Percentiles rank a stretch among this genome's conserved stretches.
Evolutionary conservation across 1,140 invertebrate species (phyloP).

Genomic region (Orius insidiosus): DNA sequence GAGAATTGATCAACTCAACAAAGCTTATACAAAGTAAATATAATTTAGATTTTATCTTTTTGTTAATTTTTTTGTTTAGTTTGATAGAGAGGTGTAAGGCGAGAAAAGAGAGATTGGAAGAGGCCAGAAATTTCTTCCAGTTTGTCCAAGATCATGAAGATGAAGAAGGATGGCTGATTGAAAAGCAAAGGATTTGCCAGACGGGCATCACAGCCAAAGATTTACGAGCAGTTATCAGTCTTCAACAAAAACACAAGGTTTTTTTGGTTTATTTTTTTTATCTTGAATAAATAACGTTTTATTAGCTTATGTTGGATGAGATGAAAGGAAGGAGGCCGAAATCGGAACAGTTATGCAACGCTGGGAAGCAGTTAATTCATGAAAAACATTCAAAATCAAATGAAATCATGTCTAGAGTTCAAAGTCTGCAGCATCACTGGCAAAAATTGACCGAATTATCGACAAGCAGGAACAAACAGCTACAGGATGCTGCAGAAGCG

Average conservation of each 20-base stretch:
- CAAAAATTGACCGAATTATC: slow-evolving; percentile 67
- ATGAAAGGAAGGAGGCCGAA: slow-evolving; percentile 68
- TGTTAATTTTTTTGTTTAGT: slow-evolving; percentile 23
- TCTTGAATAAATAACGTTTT: neutral
- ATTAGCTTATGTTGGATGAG: slow-evolving; percentile 66
- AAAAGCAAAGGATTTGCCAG: slow-evolving; percentile 80
- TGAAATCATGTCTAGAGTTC: slow-evolving; percentile 63
- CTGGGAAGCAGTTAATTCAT: slow-evolving; percentile 53
- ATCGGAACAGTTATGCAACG: slow-evolving; percentile 55
- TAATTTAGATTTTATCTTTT: neutral
- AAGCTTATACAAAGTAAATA: slow-evolving; percentile 43
- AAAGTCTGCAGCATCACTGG: slow-evolving; percentile 70
- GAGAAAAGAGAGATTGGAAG: slow-evolving; percentile 66
- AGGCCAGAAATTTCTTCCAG: slow-evolving; percentile 83
- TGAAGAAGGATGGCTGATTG: slow-evolving; percentile 83
- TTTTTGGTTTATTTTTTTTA: slow-evolving; percentile 1
- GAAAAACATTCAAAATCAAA: slow-evolving; percentile 57
- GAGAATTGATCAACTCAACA: slow-evolving; percentile 50
- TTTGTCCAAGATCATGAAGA: slow-evolving; percentile 89
- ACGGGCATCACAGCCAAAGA: slow-evolving; percentile 86
- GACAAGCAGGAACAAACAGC: slow-evolving; percentile 60
- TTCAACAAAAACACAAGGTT: slow-evolving; percentile 89
- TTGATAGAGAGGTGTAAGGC: slow-evolving; percentile 55
- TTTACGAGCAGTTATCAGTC: slow-evolving; percentile 66
- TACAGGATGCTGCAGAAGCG: slow-evolving; percentile 86